Evolutionary conservation across 92 coral and sea anemone genomes (phyloP).

Genomic region (Actinostola sp.): DNA sequence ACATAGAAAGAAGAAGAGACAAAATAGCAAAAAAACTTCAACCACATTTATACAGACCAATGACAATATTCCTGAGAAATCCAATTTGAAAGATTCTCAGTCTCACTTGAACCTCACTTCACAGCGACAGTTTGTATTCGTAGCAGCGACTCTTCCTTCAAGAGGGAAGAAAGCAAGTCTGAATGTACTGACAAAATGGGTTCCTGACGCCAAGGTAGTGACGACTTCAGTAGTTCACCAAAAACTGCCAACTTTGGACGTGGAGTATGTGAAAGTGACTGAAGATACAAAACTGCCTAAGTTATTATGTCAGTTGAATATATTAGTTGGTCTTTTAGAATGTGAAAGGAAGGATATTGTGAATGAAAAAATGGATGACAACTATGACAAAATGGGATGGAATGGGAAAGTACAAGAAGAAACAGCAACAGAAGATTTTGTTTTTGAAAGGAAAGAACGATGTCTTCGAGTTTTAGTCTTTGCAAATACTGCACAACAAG

Average conservation of each 20-base stretch:
- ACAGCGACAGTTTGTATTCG: slow-evolving; percentile 85
- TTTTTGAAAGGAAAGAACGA: background rate
- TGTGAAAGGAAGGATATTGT: background rate
- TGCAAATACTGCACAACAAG: slow-evolving; percentile 71
- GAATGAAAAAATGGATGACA: background rate
- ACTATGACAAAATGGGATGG: background rate
- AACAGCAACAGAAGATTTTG: background rate
- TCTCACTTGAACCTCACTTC: background rate
- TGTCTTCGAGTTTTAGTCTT: slow-evolving; percentile 77
- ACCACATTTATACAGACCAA: background rate
- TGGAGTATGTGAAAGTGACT: slow-evolving; percentile 59
- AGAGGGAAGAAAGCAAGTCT: slow-evolving; percentile 82
- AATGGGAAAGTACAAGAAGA: background rate
- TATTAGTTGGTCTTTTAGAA: slow-evolving; percentile 39
- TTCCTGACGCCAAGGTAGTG: slow-evolving; percentile 62
- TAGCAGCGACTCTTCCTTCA: slow-evolving; percentile 91
- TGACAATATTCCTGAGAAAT: background rate
- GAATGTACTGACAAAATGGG: slow-evolving; percentile 69
- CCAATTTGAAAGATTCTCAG: background rate
- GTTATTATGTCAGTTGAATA: slow-evolving; percentile 55
- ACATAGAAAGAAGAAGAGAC: slow-evolving; percentile 34
- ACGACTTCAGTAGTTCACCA: slow-evolving; percentile 75
- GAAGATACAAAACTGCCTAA: slow-evolving; percentile 67
- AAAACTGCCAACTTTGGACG: slow-evolving; percentile 62
- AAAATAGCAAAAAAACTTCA: background rate